phyloP scores from a whole-genome alignment of 2,888 invertebrate species.

The Melieria omissa region DNA sequence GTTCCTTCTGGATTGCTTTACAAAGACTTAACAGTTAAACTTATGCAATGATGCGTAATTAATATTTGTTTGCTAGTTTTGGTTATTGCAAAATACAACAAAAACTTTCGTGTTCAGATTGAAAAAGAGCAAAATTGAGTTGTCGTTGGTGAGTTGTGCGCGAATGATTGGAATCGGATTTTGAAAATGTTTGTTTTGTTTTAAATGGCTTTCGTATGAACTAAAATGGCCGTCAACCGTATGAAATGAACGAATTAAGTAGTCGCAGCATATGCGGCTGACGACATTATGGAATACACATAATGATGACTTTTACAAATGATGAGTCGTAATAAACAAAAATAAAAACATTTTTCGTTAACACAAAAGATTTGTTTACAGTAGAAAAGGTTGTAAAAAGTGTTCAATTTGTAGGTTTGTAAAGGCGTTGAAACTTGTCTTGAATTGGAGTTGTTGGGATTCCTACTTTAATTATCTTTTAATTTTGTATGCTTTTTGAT shows the following conservation, averaged over 20 bases:
- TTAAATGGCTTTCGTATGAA: not conserved
- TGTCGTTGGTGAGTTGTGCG: constrained; percentile 19
- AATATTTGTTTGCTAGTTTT: constrained; percentile 44
- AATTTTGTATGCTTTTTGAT: not conserved
- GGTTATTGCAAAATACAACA: constrained; percentile 65
- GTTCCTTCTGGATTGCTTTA: constrained; percentile 35
- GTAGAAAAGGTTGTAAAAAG: constrained; percentile 1
- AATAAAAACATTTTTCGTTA: constrained; percentile 66
- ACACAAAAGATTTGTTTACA: constrained; percentile 53
- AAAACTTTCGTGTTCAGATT: constrained; percentile 39
- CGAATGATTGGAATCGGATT: not conserved
- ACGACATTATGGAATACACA: not conserved
- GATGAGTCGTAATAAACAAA: constrained; percentile 53
- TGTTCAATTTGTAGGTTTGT: not conserved
- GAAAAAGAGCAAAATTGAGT: too few relatives aligned
- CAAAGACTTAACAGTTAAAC: not conserved
- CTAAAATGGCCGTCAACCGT: constrained; percentile 55
- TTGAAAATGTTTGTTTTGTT: not conserved
- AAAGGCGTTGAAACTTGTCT: not conserved
- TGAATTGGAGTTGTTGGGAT: not conserved
- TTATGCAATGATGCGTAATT: constrained; percentile 18
- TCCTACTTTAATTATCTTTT: not conserved
- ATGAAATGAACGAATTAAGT: constrained; percentile 43
- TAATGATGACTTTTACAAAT: constrained; percentile 1
- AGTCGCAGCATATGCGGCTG: too few relatives aligned